phyloP scores from a whole-genome alignment of 2,797 vertebrate species.

The Urosaurus nigricauda region DNA sequence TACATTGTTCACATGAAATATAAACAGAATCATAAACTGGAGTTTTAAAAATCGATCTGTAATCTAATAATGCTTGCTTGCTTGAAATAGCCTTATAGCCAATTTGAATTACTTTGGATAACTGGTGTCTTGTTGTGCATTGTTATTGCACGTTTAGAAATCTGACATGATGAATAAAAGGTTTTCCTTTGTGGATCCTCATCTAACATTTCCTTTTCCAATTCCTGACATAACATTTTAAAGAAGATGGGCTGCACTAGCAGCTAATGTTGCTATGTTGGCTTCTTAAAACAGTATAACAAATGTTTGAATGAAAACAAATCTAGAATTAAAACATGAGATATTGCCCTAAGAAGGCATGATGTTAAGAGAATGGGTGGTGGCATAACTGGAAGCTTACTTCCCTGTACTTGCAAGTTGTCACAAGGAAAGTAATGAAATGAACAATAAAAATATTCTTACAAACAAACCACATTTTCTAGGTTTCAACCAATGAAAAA shows the following conservation, averaged over 20 bases:
- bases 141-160: not conserved
- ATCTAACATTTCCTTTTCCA: not conserved
- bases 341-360: constrained; percentile 40
- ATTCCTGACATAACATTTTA: not conserved
- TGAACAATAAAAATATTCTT: not conserved
- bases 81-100: not conserved
- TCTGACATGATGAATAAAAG: not conserved
- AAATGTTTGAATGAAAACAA: constrained; percentile 51
- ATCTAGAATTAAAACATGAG: constrained; percentile 60
- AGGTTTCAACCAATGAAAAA: not conserved
- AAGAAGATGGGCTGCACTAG: not conserved
- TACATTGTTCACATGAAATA: not conserved
- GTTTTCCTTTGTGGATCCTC: not conserved
- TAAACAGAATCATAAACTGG: not conserved
- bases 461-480: not conserved
- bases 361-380: constrained; percentile 36
- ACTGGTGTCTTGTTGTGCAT: not conserved
- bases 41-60: not conserved
- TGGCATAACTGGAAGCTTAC: constrained; percentile 50
- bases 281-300: no score
- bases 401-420: constrained; percentile 4
- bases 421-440: constrained; percentile 21
- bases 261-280: not conserved
- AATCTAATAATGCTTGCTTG: not conserved
- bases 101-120: not conserved